Evolutionary conservation across 1,140 invertebrate genomes (phyloP).

Genomic region (Drosophila chauvacae): DNA sequence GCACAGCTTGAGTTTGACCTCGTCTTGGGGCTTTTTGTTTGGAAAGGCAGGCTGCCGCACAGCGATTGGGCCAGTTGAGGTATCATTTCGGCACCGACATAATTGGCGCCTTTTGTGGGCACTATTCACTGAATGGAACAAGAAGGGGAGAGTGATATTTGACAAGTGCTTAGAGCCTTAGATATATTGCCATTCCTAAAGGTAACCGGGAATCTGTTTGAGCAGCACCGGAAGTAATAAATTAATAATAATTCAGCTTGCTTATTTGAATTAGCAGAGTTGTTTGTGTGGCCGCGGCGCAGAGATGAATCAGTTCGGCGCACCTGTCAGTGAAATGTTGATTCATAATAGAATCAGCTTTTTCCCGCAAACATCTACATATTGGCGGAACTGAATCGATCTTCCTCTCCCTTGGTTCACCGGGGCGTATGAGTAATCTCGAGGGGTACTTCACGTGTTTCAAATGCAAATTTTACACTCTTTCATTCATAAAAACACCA

Average conservation of each 20-base stretch:
- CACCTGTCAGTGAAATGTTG: conserved; percentile 54
- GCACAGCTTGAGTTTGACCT: conserved; percentile 68
- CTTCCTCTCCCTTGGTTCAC: conserved; percentile 17
- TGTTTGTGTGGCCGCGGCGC: conserved; percentile 5
- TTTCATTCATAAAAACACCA: conserved; percentile 68
- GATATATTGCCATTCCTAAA: conserved; percentile 24
- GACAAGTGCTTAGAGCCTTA: conserved; percentile 35
- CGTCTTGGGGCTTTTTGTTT: conserved; percentile 62
- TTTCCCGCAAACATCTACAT: conserved; percentile 27
- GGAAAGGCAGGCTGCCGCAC: conserved; percentile 56
- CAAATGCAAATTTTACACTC: conserved; percentile 60
- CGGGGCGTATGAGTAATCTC: conserved; percentile 72
- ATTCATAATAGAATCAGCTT: conserved; percentile 49
- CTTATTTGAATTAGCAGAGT: conserved; percentile 43
- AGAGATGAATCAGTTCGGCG: conserved; percentile 63
- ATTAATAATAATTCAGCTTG: conserved; percentile 54
- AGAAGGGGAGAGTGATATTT: conserved; percentile 8
- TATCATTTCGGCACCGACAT: conserved; percentile 54
- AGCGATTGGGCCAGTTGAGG: conserved; percentile 33
- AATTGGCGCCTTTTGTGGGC: conserved; percentile 45
- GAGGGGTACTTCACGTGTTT: conserved; percentile 32
- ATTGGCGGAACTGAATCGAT: conserved; percentile 51
- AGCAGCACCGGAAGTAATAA: conserved; percentile 47
- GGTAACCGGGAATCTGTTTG: neutral
- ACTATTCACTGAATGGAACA: conserved; percentile 21